Evolutionary conservation across 2,113 vertebrate genomes (phyloP).

Genomic region (Nyctereutes procyonoides): DNA sequence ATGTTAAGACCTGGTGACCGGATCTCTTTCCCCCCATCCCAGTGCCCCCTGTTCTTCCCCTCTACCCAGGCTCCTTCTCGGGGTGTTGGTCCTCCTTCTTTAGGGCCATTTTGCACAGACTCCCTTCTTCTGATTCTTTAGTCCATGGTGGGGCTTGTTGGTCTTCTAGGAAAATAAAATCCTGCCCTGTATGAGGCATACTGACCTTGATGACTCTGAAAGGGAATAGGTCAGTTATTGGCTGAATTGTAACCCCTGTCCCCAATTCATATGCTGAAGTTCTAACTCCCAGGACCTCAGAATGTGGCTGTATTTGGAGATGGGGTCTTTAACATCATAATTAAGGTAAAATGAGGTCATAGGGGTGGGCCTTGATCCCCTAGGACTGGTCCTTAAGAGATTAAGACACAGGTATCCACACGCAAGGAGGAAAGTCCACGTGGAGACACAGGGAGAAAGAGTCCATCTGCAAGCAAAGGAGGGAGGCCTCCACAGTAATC

Average conservation of each 20-base stretch:
- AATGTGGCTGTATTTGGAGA: background rate
- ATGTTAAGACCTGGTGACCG: background rate
- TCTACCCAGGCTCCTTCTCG: background rate
- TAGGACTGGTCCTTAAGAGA: background rate
- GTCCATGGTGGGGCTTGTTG: accelerated
- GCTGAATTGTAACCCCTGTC: background rate
- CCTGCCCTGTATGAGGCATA: accelerated
- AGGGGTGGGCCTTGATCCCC: background rate
- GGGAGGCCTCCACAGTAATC: background rate
- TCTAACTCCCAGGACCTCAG: background rate
- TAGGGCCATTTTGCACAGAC: background rate
- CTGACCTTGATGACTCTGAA: background rate
- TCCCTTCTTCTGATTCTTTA: background rate
- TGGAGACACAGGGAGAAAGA: background rate
- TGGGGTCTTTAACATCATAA: background rate
- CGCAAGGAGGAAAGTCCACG: accelerated
- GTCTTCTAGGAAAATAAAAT: background rate
- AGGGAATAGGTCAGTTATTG: background rate
- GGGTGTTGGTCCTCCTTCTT: background rate
- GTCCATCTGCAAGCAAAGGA: background rate
- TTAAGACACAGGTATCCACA: background rate
- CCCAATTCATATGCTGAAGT: background rate
- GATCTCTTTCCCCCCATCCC: background rate
- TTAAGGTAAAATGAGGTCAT: background rate
- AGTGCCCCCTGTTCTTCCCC: background rate